phyloP scores from a whole-genome alignment of 2,888 invertebrate species.

The Oscheius sp. region DNA sequence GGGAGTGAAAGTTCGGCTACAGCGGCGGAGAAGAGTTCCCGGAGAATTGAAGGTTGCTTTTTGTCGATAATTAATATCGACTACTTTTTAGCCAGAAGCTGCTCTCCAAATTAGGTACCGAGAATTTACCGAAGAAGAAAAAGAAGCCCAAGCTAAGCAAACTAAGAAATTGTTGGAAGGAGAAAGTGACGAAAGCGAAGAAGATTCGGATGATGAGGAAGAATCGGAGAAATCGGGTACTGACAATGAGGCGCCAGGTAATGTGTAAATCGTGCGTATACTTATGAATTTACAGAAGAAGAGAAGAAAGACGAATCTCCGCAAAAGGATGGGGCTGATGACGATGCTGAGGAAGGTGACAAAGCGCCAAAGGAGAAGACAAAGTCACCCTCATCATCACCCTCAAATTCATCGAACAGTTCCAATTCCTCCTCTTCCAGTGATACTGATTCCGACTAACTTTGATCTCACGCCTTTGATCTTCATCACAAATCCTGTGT shows the following conservation, averaged over 20 bases:
- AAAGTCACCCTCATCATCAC: neutral
- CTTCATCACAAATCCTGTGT: too few species aligned
- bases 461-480: too few species aligned
- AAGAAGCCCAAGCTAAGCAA: neutral
- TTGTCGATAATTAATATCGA: neutral
- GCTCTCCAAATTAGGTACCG: slow-evolving; percentile 1
- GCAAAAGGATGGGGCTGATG: neutral
- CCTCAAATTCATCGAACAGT: neutral
- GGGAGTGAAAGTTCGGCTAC: slow-evolving; percentile 75
- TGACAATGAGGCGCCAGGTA: neutral
- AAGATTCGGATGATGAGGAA: slow-evolving; percentile 9
- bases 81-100: slow-evolving; percentile 4
- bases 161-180: slow-evolving; percentile 9
- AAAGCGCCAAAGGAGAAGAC: neutral
- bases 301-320: neutral
- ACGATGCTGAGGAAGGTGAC: neutral
- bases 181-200: slow-evolving; percentile 15
- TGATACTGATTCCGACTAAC: neutral
- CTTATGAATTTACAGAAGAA: neutral
- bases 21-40: slow-evolving; percentile 56
- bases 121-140: slow-evolving; percentile 11
- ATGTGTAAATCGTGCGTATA: neutral
- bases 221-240: neutral
- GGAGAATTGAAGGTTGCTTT: neutral
- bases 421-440: slow-evolving; percentile 7